A percentile compares a stretch with the other conserved stretches of the same genome.
Conservation (phyloP, 2,888 invertebrate species). For the Aelia acuminata region DNA sequence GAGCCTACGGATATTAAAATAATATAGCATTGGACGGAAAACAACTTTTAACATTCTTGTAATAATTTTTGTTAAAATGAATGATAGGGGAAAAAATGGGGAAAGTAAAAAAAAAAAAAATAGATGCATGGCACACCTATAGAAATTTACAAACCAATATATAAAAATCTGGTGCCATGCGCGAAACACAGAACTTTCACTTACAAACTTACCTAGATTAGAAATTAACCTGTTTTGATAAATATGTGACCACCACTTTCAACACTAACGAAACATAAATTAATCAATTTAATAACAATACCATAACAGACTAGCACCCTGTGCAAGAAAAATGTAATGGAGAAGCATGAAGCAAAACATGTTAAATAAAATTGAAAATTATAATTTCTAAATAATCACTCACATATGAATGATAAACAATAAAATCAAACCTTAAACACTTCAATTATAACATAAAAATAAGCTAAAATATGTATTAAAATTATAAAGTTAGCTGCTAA, state of each 20-base stretch:
- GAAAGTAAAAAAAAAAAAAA: background rate
- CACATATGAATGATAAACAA: background rate
- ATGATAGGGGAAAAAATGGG: background rate
- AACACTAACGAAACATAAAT: background rate
- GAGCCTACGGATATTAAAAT: background rate
- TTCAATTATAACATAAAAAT: background rate
- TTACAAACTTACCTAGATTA: too few species aligned
- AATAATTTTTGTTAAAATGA: background rate
- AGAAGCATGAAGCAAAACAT: background rate
- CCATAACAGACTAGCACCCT: background rate
- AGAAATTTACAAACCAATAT: background rate
- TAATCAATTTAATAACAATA: background rate
- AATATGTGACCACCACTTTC: too few species aligned
- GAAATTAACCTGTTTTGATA: too few species aligned
- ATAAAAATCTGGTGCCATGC: too few species aligned
- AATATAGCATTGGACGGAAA: background rate
- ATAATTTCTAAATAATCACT: background rate
- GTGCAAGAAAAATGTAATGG: background rate
- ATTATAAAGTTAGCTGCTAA: background rate
- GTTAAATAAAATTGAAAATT: background rate
- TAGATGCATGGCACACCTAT: background rate
- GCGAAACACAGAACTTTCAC: background rate
- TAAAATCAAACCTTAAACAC: background rate
- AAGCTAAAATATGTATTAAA: background rate
- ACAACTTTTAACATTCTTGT: background rate